Evolutionary conservation across 2,113 vertebrate species (phyloP).

Genomic region (Numida meleagris): DNA sequence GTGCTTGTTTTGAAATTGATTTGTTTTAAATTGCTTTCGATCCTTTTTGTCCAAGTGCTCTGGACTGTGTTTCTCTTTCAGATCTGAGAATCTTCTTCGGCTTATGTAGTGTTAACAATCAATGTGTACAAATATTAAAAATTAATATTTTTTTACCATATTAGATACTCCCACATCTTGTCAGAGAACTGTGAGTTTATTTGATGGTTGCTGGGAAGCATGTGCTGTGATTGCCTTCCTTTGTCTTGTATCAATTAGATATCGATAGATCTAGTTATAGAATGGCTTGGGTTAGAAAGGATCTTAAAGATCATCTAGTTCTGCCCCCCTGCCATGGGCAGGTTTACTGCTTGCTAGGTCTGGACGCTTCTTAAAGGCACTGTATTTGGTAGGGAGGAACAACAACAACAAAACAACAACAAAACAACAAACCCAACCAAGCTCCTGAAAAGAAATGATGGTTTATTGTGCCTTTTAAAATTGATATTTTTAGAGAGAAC

Average conservation of each 20-base stretch:
- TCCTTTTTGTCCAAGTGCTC: not conserved
- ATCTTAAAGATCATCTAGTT: not conserved
- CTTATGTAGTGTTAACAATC: not conserved
- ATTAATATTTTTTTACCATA: not conserved
- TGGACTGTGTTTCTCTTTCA: not conserved
- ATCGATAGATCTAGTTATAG: not conserved
- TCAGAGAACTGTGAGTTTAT: not conserved
- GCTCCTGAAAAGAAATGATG: not conserved
- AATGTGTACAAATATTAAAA: not conserved
- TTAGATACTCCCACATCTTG: not conserved
- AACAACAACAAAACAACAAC: not conserved
- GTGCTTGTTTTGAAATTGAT: not conserved
- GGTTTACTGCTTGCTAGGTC: too few species aligned
- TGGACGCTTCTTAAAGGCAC: rapidly evolving
- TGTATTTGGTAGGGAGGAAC: not conserved
- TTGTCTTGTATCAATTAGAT: not conserved
- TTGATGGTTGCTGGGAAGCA: not conserved
- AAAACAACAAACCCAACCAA: not conserved
- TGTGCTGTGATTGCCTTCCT: not conserved
- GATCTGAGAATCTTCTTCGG: not conserved
- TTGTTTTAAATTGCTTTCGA: not conserved
- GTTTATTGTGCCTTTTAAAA: not conserved
- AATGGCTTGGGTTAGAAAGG: too few species aligned
- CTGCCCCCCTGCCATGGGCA: not conserved
- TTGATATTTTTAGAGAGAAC: not conserved